Evolutionary conservation across 1,140 invertebrate species (phyloP), one percentile per base, ranked within the genome.

Genomic region (Dendroctonus ponderosae): DNA sequence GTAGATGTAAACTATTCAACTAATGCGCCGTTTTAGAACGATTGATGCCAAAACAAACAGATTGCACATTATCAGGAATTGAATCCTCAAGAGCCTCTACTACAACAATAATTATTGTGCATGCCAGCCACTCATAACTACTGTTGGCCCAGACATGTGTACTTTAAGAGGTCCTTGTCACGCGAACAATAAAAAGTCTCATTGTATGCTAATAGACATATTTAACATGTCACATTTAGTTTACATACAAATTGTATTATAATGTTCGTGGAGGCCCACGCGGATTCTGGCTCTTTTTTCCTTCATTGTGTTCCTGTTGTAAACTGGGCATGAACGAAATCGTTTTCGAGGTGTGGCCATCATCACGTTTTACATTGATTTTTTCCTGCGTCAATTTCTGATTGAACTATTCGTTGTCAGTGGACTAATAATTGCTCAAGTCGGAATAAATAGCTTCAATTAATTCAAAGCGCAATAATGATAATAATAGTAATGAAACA

Each of bases 221-320:
- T 59, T 59, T 59, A 59, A 42, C 56, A 8, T 59, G 56, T 59
- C 56, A 59, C 56, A 59, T 59, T 59, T 59, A 59, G 56, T 59
- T 59, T 59, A 43, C 56, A 59, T 59, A 59, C 56, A 59, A 59
- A 59, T 59, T 59, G 56, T 59, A 59, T 59, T 59, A 26, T 59
- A 59, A 59, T 59, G 56, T 43, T 46, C n/a, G n/a, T 51, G 14
- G 56, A 59, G n/a, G 26, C 56, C 56, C 42, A 59, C 56, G 56
- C 39, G 40, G 9, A 14, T 51, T 8, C 7, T n/a, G 50, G 26
- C 26, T 26, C 7, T 51, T 26, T 15, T 51, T 51, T 51, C 3
- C 5, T 51, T 51, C 14, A 15, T n/a, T 26, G 11, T 15, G 15
- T 51, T 51, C 50, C n/a, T 51, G 58, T 43, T 46, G 44, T 46